Evolutionary conservation across 2,888 invertebrate genomes (phyloP).

Genomic region (Athrips mouffetella): DNA sequence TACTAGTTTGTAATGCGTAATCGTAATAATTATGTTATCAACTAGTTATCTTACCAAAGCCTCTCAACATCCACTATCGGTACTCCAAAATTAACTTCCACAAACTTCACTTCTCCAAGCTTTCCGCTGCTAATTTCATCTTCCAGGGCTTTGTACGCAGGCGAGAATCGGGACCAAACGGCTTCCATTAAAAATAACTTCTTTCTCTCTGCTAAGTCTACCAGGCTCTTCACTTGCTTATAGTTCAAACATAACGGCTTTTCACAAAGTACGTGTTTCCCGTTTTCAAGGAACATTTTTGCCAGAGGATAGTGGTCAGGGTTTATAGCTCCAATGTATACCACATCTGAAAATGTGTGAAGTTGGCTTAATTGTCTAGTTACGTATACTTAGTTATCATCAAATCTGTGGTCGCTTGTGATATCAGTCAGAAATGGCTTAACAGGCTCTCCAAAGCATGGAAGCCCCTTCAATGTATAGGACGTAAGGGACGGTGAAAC

Average conservation of each 20-base stretch:
- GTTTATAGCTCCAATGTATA: conserved; percentile 89
- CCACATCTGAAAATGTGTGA: conserved; percentile 82
- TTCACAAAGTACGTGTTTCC: conserved; percentile 94
- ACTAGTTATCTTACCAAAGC: conserved; percentile 44
- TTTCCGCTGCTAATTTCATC: conserved; percentile 81
- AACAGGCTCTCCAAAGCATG: no score
- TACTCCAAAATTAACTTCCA: conserved; percentile 84
- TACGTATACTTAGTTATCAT: background rate
- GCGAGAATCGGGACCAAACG: conserved; percentile 92
- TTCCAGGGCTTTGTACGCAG: conserved; percentile 83
- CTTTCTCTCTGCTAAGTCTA: conserved; percentile 82
- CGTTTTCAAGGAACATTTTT: conserved; percentile 85
- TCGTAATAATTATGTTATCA: no score
- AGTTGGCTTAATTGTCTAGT: background rate
- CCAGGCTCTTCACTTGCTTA: conserved; percentile 84
- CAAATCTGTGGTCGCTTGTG: no score
- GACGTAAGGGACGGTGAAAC: no score
- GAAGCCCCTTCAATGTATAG: no score
- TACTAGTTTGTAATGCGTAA: no score
- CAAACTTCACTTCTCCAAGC: conserved; percentile 84
- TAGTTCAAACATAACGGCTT: conserved; percentile 91
- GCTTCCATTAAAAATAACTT: conserved; percentile 92
- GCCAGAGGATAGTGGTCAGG: conserved; percentile 84
- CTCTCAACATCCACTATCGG: conserved; percentile 58
- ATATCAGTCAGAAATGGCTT: no score